Conservation (phyloP, 2,113 vertebrate genomes). For the Pygoscelis adeliae region DNA sequence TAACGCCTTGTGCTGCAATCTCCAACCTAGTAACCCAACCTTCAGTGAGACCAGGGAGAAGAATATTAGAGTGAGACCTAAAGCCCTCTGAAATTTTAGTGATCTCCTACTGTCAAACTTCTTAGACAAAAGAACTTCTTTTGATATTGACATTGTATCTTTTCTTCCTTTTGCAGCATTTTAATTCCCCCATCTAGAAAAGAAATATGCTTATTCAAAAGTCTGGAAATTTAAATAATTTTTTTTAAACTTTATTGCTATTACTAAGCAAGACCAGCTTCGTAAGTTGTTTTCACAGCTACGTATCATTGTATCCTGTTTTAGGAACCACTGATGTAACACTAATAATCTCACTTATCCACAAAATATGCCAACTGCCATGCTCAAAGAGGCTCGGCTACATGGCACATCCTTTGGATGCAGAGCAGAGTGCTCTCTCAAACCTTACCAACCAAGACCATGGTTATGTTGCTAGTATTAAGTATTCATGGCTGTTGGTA, state of each 20-base stretch:
- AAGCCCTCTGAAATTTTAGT: neutral
- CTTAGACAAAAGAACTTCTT: neutral
- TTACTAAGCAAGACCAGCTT: neutral
- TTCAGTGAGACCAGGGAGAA: neutral
- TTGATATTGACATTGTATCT: neutral
- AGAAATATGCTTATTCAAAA: neutral
- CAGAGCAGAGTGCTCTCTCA: neutral
- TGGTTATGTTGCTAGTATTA: rapidly evolving
- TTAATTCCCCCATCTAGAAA: neutral
- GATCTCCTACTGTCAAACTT: neutral
- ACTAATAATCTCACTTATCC: neutral
- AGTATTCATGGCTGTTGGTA: rapidly evolving
- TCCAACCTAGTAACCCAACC: neutral
- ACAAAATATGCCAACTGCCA: neutral
- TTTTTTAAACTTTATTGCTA: neutral
- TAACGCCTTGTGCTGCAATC: neutral
- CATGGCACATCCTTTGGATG: neutral
- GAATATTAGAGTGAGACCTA: neutral
- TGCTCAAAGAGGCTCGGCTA: neutral
- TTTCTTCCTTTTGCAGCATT: neutral
- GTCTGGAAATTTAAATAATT: neutral
- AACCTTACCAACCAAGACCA: neutral
- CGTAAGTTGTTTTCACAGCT: neutral
- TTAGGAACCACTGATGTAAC: neutral
- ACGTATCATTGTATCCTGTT: neutral